phyloP scores from a whole-genome alignment of 1,140 invertebrate species.

The Zaprionus nigranus region DNA sequence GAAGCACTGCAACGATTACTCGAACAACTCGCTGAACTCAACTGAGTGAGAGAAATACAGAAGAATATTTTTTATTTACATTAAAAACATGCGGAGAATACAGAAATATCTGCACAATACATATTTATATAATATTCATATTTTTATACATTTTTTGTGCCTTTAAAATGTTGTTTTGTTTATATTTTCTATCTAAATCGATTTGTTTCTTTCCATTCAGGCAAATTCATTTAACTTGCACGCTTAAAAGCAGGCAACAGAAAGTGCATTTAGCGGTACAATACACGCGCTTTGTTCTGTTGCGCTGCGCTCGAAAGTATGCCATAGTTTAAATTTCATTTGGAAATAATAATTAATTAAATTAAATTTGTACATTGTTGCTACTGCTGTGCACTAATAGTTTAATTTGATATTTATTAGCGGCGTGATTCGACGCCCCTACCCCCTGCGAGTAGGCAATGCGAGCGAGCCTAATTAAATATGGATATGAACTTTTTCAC shows the following conservation, averaged over 20 bases:
- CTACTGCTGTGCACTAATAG: not conserved
- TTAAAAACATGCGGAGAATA: too few relatives aligned
- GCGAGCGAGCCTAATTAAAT: not conserved
- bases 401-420: not conserved
- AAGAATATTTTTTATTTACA: too few relatives aligned
- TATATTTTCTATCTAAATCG: not conserved
- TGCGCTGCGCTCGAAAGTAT: constrained; percentile 3
- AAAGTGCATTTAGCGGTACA: not conserved
- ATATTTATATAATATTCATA: not conserved
- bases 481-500: not conserved
- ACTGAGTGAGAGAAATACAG: too few relatives aligned
- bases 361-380: not conserved
- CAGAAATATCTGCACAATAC: too few relatives aligned
- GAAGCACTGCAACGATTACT: too few relatives aligned
- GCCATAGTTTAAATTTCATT: not conserved
- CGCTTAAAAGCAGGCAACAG: constrained; percentile 27
- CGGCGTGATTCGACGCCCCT: not conserved
- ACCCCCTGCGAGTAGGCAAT: too few relatives aligned
- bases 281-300: not conserved
- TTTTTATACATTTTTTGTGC: not conserved
- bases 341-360: not conserved
- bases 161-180: not conserved
- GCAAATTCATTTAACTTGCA: not conserved
- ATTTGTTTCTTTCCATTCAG: not conserved
- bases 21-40: too few relatives aligned